phyloP scores from a whole-genome alignment of 2,797 vertebrate species.

The Chaetophractus vellerosus region DNA sequence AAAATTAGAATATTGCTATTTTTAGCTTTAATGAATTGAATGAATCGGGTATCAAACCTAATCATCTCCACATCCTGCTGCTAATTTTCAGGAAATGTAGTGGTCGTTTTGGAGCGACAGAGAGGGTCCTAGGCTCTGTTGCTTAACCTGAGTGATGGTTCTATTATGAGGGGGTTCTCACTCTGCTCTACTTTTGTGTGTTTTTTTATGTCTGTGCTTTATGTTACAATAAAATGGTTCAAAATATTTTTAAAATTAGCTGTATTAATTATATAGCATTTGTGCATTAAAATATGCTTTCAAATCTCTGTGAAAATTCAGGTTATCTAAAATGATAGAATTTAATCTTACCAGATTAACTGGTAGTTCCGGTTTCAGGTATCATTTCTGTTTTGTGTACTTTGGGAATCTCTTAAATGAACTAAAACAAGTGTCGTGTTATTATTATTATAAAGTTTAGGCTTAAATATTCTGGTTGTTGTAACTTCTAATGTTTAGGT shows the following conservation, averaged over 20 bases:
- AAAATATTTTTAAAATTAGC: background rate
- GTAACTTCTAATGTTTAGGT: background rate
- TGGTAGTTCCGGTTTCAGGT: too few species aligned
- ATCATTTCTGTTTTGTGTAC: background rate
- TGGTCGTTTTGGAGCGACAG: background rate
- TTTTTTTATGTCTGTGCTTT: background rate
- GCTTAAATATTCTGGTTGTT: background rate
- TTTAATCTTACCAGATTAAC: background rate
- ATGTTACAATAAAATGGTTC: background rate
- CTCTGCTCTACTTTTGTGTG: background rate
- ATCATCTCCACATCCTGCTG: background rate
- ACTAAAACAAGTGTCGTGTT: background rate
- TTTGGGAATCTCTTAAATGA: conserved; percentile 28
- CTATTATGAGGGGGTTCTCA: background rate
- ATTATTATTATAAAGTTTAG: background rate
- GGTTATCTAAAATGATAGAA: background rate
- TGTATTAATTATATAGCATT: background rate
- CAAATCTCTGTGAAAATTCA: conserved; percentile 35
- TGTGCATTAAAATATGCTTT: background rate
- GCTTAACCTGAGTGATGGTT: background rate
- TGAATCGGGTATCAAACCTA: background rate
- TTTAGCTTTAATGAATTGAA: background rate
- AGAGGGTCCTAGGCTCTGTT: background rate
- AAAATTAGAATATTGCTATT: background rate
- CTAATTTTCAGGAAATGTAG: background rate